Evolutionary conservation across 2,888 invertebrate species (phyloP), one percentile per base, ranked within the genome.

Genomic region (Cephus spinipes): DNA sequence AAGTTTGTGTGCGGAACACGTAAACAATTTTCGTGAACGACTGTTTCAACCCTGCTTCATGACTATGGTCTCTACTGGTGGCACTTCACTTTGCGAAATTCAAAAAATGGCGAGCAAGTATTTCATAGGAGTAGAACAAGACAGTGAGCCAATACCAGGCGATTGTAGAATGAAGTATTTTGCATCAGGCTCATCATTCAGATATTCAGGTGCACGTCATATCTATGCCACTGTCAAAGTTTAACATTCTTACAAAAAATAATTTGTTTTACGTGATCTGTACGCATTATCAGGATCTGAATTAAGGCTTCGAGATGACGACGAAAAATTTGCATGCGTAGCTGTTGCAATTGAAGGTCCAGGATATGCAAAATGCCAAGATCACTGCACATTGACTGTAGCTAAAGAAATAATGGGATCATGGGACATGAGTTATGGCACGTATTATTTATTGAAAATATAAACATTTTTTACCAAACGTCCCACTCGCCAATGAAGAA

Each of bases 291-390:
- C 86, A 78, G 91, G 90, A 33, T 89, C 89, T 32, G 88, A 90
- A 68, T 82, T 91, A 32, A 83, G 88, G 55, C 87, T 89, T 40
- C 88, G 92, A 33, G 91, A 93, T 75, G 93, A 93, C 81, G 91
- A 92, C 0, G 89, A 92, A 87, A 90, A 92, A 9, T 88, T 91
- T 23, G 92, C 92, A 9, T 92, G 93, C 79, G 90, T 91, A 1
- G 92, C 92, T 1, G 83, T 93, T 4, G 93, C 92, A 0, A 79
- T 93, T 3, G 93, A 93, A 87, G 93, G 91, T 0, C 92, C 93
- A 0, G 92, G 92, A 0, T 91, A 87, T 74, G 81, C 78, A 0
- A 87, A 90, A 81, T 79, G 77, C 4, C 77, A 85, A 1, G 92
- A 93, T 74, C 92, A 91, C 79, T 85, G 89, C 73, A 82, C 88